Percentiles rank a stretch among this genome's conserved stretches.
Conservation (phyloP, 37 sponge, comb jelly and placozoan species). For the Spongilla lacustris region DNA sequence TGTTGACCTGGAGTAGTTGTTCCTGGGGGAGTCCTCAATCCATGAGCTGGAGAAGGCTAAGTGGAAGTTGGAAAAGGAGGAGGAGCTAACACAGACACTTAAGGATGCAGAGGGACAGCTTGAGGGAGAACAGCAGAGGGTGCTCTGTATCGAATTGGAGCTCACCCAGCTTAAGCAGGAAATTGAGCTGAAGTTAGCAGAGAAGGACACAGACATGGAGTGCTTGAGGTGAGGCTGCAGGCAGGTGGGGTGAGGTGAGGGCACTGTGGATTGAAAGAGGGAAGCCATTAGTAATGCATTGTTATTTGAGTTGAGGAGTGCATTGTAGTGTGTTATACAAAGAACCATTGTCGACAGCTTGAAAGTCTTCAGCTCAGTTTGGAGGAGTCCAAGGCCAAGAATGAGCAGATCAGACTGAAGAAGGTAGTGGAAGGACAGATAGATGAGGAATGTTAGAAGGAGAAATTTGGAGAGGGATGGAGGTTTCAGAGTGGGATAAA, state of each 20-base stretch:
- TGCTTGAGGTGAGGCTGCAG: constrained; percentile 32
- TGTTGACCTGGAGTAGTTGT: constrained; percentile 81
- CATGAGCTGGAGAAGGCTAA: constrained; percentile 91
- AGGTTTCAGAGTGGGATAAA: no score
- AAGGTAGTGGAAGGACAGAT: constrained; percentile 85
- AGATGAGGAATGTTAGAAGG: not conserved
- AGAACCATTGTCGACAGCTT: constrained; percentile 92
- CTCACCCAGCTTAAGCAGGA: constrained; percentile 88
- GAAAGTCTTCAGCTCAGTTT: constrained; percentile 78
- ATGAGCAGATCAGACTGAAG: constrained; percentile 81
- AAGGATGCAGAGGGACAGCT: constrained; percentile 88
- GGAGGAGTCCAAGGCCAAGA: constrained; percentile 88
- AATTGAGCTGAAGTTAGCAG: constrained; percentile 80
- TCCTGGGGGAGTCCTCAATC: constrained; percentile 82
- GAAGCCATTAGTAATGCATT: no score
- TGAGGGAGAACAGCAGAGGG: constrained; percentile 74
- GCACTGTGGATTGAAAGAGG: no score
- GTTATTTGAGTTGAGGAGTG: no score
- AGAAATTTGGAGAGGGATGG: not conserved
- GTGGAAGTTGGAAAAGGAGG: constrained; percentile 81
- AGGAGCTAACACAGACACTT: constrained; percentile 71
- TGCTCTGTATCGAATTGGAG: constrained; percentile 89
- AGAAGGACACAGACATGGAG: constrained; percentile 93
- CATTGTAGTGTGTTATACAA: constrained; percentile 39
- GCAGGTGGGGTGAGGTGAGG: not conserved